These are phyloP conservation scores for Lynx canadensis DNA, from an alignment of 2,113 vertebrate species.

Conservation along the genomic window DNA sequence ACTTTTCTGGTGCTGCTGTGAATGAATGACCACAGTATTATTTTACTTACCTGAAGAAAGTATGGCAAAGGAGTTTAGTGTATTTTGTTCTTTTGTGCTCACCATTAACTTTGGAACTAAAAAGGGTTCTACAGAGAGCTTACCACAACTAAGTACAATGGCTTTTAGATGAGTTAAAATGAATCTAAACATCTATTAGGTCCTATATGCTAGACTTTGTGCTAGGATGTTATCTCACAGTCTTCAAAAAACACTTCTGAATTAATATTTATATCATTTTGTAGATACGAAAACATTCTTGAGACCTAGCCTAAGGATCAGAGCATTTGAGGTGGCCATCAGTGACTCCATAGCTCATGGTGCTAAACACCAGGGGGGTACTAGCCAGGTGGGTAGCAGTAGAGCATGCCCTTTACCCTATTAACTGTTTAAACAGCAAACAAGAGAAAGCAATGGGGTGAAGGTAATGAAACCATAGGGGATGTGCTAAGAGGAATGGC, in stretches of 20 bases:
- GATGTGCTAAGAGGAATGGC: not conserved
- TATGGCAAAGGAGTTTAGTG: not conserved
- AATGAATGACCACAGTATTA: not conserved
- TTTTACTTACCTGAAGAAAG: not conserved
- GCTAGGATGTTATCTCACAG: not conserved
- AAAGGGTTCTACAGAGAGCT: not conserved
- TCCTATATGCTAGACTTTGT: not conserved
- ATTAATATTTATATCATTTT: not conserved
- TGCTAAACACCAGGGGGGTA: not conserved
- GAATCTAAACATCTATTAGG: not conserved
- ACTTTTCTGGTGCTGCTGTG: not conserved
- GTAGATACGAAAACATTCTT: not conserved
- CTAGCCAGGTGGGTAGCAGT: not conserved
- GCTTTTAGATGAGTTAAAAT: not conserved
- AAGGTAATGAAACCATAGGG: not conserved
- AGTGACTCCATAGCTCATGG: not conserved
- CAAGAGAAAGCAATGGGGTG: not conserved
- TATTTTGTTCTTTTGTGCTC: slow-evolving; percentile 16
- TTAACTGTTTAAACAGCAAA: slow-evolving; percentile 11
- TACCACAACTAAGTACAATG: not conserved
- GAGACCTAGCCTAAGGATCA: not conserved
- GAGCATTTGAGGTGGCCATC: not conserved
- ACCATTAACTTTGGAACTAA: not conserved
- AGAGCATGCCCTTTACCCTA: not conserved
- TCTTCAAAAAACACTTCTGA: not conserved